A percentile compares a stretch with the other conserved stretches of the same genome.
Evolutionary conservation across 2,888 invertebrate species (phyloP).

Genomic region (Melieria omissa): DNA sequence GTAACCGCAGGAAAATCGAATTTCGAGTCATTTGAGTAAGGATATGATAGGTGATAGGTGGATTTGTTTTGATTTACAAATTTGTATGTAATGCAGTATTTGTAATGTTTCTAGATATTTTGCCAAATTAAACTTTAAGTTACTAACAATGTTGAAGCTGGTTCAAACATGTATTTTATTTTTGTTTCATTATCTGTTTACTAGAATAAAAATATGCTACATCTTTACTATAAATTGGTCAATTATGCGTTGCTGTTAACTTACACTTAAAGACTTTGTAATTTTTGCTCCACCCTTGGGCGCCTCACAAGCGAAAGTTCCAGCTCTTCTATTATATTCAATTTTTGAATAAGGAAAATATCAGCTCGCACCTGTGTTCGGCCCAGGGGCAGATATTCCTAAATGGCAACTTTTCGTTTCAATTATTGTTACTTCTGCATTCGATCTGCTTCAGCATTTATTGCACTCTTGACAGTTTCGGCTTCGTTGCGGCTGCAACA

Average conservation of each 20-base stretch:
- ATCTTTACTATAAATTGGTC: constrained; percentile 31
- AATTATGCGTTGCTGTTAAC: constrained; percentile 17
- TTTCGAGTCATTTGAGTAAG: too few relatives aligned
- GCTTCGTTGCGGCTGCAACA: background rate
- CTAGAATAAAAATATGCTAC: constrained; percentile 19
- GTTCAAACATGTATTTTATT: too few relatives aligned
- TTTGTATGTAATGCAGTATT: too few relatives aligned
- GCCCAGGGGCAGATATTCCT: background rate
- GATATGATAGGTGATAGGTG: too few relatives aligned
- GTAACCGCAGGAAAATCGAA: background rate
- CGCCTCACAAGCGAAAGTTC: background rate
- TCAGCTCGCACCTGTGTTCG: too few relatives aligned
- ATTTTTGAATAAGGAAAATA: too few relatives aligned
- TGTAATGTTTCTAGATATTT: too few relatives aligned
- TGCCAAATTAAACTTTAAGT: too few relatives aligned
- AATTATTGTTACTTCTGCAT: background rate
- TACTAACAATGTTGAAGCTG: too few relatives aligned
- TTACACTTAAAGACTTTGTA: background rate
- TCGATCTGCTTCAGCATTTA: constrained; percentile 41
- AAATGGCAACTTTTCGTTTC: constrained; percentile 16
- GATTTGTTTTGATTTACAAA: too few relatives aligned
- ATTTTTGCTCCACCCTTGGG: background rate
- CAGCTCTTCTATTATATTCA: background rate
- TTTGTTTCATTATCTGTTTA: too few relatives aligned
- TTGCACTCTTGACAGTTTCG: constrained; percentile 15